Conservation (phyloP, 2,113 vertebrate species). For the Eclectus roratus region DNA sequence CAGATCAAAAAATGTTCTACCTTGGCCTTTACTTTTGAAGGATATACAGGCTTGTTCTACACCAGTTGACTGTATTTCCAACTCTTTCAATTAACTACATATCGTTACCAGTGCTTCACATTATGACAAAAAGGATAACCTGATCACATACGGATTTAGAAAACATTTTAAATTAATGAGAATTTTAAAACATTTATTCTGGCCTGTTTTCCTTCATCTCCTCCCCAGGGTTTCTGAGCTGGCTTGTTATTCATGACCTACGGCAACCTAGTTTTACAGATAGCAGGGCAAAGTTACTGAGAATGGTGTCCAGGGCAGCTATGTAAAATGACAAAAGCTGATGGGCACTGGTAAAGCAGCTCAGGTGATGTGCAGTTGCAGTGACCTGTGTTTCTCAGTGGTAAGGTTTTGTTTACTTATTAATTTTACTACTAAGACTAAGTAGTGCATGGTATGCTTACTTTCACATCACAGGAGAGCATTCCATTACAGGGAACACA, state of each 20-base stretch:
- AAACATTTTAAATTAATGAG: not conserved
- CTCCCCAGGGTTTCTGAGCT: not conserved
- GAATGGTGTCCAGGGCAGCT: not conserved
- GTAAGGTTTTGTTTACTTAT: not conserved
- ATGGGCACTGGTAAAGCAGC: not conserved
- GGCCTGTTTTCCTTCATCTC: not conserved
- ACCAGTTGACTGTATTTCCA: not conserved
- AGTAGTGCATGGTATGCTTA: not conserved
- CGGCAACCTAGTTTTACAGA: not conserved
- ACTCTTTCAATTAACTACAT: not conserved
- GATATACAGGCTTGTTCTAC: not conserved
- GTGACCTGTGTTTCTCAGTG: not conserved
- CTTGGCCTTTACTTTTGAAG: not conserved
- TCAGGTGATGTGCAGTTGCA: not conserved
- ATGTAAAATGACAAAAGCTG: not conserved
- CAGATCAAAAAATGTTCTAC: not conserved
- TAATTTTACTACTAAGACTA: not conserved
- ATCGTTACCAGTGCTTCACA: not conserved
- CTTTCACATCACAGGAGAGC: not conserved
- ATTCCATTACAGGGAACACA: not conserved
- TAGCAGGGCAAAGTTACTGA: not conserved
- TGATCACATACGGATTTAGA: not conserved
- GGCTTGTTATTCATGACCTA: not conserved
- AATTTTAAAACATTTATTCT: not conserved
- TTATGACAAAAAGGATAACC: not conserved